Conservation (phyloP, 2,888 invertebrate species). For the Pseudococcus viburni region DNA sequence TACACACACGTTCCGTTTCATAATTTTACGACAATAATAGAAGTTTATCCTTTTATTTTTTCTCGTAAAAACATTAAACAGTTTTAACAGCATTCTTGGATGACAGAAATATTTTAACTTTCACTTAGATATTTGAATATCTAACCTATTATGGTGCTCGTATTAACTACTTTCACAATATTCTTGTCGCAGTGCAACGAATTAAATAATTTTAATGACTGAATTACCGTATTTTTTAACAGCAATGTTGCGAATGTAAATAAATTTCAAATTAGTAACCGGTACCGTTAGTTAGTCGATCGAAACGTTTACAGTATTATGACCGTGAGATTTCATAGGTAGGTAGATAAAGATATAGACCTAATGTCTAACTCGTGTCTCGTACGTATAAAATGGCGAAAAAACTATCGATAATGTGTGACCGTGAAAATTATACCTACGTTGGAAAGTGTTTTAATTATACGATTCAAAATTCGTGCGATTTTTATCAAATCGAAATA, state of each 20-base stretch:
- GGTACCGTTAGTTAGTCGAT: conserved; percentile 8
- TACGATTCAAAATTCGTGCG: not conserved
- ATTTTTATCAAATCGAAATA: not conserved
- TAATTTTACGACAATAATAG: conserved; percentile 57
- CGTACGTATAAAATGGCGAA: not conserved
- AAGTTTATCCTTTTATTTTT: conserved; percentile 47
- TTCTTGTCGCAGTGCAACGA: conserved; percentile 60
- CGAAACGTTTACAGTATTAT: not conserved
- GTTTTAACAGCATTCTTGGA: conserved; percentile 55
- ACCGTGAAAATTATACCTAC: not conserved
- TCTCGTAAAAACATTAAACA: conserved; percentile 44
- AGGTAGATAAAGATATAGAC: not conserved
- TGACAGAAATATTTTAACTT: conserved; percentile 62
- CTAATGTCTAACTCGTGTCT: not conserved
- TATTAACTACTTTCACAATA: conserved; percentile 59
- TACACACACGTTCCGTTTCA: conserved; percentile 48
- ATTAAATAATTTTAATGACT: conserved; percentile 61
- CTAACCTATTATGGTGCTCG: conserved; percentile 59
- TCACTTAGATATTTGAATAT: conserved; percentile 54
- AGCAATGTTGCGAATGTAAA: conserved; percentile 46
- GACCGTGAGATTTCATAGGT: conserved; percentile 30
- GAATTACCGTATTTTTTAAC: conserved; percentile 54
- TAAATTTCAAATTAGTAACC: conserved; percentile 17
- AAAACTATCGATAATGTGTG: not conserved
- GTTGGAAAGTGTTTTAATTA: conserved; percentile 40